Conservation (phyloP, 2,797 vertebrate species). For the Pteropus rufus region DNA sequence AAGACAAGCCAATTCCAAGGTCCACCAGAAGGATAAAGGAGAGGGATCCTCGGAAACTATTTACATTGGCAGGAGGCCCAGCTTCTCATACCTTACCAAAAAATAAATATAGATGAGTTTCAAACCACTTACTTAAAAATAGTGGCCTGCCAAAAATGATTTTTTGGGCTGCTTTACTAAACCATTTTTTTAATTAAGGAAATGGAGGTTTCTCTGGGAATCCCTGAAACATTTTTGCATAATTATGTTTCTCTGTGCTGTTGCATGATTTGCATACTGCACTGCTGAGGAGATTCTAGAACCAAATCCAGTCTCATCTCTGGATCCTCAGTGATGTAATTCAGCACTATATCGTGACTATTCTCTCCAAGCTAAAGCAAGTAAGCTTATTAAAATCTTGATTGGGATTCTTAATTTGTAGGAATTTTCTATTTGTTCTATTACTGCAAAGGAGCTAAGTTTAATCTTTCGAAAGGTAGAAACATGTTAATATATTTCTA, state of each 20-base stretch:
- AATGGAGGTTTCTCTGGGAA: conserved; percentile 1
- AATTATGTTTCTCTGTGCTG: background rate
- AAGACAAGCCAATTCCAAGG: background rate
- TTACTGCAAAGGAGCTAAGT: conserved; percentile 34
- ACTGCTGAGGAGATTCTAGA: background rate
- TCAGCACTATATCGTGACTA: background rate
- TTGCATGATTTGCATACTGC: background rate
- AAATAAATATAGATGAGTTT: background rate
- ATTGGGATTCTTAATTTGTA: background rate
- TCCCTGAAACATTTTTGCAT: background rate
- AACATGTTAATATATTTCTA: conserved; percentile 29
- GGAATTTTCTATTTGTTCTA: conserved; percentile 17
- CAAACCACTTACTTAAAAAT: background rate
- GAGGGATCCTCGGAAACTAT: background rate
- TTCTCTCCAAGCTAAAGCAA: conserved; percentile 3
- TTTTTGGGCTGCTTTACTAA: background rate
- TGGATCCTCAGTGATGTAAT: background rate
- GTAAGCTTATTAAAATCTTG: background rate
- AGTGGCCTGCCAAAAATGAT: background rate
- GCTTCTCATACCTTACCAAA: background rate
- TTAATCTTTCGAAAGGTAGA: background rate
- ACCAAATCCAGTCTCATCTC: background rate
- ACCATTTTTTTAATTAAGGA: conserved; percentile 13
- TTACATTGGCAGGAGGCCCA: background rate
- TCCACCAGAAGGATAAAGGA: background rate